Conservation (phyloP, 2,797 vertebrate species). For the Tapera naevia region DNA sequence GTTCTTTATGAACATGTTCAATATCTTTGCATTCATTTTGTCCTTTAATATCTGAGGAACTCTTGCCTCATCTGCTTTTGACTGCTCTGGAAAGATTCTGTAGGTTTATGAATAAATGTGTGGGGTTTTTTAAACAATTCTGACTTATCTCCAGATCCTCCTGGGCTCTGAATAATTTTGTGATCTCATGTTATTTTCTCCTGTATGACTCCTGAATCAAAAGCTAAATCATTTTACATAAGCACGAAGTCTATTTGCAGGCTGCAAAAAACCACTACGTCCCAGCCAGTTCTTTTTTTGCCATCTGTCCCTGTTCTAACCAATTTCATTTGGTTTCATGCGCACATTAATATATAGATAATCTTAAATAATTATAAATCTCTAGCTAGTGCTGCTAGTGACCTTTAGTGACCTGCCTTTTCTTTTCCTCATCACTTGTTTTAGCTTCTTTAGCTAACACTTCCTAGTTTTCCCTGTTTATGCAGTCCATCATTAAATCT, state of each 20-base stretch:
- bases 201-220: slow-evolving; percentile 39
- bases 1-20: neutral
- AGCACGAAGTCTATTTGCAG: slow-evolving; percentile 42
- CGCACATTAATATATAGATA: neutral
- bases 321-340: neutral
- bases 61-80: neutral
- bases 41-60: neutral
- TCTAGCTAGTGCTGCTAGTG: neutral
- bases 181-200: slow-evolving; percentile 36
- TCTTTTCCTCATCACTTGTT: neutral
- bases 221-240: slow-evolving; percentile 54
- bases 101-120: neutral
- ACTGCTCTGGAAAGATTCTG: neutral
- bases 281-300: slow-evolving; percentile 12
- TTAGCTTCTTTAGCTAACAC: neutral
- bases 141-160: neutral
- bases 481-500: neutral
- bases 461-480: neutral
- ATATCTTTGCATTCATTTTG: neutral
- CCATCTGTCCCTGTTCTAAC: slow-evolving; percentile 59
- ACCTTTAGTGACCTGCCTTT: neutral
- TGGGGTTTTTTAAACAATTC: neutral
- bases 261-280: slow-evolving; percentile 51
- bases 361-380: neutral
- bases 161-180: slow-evolving; percentile 25